phyloP scores from a whole-genome alignment of 2,797 vertebrate species.

The Pseudotriccus pelzelni region DNA sequence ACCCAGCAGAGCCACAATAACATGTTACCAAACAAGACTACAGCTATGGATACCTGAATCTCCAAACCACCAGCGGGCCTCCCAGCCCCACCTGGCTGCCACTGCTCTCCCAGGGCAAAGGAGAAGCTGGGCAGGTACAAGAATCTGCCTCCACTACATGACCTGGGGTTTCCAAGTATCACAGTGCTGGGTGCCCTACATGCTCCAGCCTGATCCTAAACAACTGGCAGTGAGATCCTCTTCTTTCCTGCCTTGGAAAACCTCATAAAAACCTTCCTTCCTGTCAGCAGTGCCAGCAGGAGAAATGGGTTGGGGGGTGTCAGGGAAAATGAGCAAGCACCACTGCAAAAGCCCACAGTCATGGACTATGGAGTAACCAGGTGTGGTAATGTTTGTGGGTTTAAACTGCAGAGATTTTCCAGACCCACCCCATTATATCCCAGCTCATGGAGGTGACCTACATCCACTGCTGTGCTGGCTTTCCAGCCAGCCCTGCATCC shows the following conservation, averaged over 20 bases:
- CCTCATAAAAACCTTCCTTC: background rate
- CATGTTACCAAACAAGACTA: background rate
- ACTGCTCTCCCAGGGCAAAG: background rate
- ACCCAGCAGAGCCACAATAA: background rate
- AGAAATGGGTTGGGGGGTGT: background rate
- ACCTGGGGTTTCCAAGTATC: background rate
- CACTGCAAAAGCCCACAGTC: background rate
- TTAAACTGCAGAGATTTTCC: background rate
- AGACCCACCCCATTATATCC: conserved; percentile 24
- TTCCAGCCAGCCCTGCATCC: background rate
- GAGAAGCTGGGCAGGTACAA: background rate
- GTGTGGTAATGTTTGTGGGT: background rate
- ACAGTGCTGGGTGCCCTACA: background rate
- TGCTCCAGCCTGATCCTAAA: background rate
- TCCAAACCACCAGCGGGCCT: background rate
- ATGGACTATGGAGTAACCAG: background rate
- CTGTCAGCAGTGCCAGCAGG: background rate
- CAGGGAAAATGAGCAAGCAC: fast-evolving
- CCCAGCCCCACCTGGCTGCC: background rate
- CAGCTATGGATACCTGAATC: background rate
- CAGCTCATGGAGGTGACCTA: background rate
- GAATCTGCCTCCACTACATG: background rate
- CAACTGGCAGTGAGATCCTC: background rate
- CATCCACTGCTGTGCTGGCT: background rate
- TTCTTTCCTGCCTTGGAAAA: background rate